Percentiles rank a stretch among this genome's conserved stretches.
phyloP scores from a whole-genome alignment of 2,113 vertebrate species.

The Ahaetulla prasina region DNA sequence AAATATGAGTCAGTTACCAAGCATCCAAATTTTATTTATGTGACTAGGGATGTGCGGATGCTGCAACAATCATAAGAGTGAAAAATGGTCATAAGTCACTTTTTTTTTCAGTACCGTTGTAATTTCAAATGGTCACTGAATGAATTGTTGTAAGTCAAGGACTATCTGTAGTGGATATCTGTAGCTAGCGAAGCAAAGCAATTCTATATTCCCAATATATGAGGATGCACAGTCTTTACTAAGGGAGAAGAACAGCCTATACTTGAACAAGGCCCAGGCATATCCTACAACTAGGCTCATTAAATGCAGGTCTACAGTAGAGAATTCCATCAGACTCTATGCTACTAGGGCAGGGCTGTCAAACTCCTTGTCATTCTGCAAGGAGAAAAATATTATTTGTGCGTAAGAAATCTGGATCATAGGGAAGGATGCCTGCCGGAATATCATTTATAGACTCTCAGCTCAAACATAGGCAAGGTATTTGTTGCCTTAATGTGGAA shows the following conservation, averaged over 20 bases:
- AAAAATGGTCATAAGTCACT: neutral
- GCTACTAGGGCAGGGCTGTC: neutral
- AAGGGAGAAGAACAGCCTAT: neutral
- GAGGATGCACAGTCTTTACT: neutral
- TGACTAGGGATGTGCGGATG: neutral
- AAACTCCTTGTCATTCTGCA: neutral
- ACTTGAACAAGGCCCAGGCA: neutral
- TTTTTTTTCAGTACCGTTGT: neutral
- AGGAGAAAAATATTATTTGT: neutral
- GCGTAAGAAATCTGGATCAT: neutral
- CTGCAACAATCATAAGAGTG: neutral
- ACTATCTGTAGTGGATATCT: neutral
- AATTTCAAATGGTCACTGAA: neutral
- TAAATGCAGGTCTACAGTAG: neutral
- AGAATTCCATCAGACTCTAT: neutral
- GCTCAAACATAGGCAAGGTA: neutral
- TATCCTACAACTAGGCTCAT: neutral
- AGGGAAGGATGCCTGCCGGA: neutral
- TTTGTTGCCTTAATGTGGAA: neutral
- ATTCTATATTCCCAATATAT: neutral
- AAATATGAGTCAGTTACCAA: neutral
- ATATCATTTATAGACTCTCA: neutral
- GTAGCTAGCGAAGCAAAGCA: neutral
- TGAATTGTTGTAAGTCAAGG: neutral
- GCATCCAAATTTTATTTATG: neutral